A percentile compares a stretch with the other conserved stretches of the same genome.
phyloP scores from a whole-genome alignment of 2,113 vertebrate genomes.

The Oncorhynchus tshawytscha region DNA sequence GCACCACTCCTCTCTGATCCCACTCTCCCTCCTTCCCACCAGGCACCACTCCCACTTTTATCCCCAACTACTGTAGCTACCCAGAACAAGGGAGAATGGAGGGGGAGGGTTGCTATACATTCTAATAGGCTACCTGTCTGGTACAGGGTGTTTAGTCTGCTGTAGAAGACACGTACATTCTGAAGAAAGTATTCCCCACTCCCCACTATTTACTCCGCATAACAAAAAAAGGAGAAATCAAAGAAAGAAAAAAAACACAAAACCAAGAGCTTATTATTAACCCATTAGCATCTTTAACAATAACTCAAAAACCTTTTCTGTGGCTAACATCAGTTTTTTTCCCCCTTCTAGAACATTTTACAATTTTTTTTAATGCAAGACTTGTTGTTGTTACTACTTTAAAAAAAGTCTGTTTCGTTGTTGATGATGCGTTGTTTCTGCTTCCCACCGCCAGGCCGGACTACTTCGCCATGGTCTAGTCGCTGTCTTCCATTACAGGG shows the following conservation, averaged over 20 bases:
- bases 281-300: constrained; percentile 57
- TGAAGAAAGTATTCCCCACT: background rate
- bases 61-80: no score
- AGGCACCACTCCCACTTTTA: no score
- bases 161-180: no score
- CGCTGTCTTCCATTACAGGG: constrained; percentile 88
- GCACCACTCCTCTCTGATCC: no score
- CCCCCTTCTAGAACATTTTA: constrained; percentile 64
- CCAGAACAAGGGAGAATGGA: background rate
- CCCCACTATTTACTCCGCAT: constrained; percentile 56
- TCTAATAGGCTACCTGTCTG: no score
- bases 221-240: constrained; percentile 56
- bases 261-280: constrained; percentile 45
- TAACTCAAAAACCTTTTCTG: constrained; percentile 52
- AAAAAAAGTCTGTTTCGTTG: constrained; percentile 40
- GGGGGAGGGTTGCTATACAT: no score
- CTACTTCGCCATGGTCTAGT: constrained; percentile 63
- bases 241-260: constrained; percentile 41
- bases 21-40: no score
- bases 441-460: constrained; percentile 49
- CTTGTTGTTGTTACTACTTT: constrained; percentile 55
- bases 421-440: constrained; percentile 59
- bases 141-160: no score
- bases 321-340: constrained; percentile 62
- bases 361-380: constrained; percentile 68